phyloP scores from a whole-genome alignment of 2,888 invertebrate species.

The Augiades crinisus region DNA sequence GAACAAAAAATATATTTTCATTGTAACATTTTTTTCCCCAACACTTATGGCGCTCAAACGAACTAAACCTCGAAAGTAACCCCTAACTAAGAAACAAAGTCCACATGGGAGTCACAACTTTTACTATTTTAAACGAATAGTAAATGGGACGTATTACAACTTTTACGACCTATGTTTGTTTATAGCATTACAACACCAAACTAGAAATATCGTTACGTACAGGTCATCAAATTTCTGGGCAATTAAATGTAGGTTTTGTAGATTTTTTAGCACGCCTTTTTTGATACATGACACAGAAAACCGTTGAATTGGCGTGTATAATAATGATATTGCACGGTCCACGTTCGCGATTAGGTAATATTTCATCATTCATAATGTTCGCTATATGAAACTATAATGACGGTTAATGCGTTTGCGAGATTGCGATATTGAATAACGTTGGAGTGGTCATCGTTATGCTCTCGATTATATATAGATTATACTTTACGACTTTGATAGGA shows the following conservation, averaged over 20 bases:
- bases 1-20: no score
- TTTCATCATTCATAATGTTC: conserved; percentile 6
- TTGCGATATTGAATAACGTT: neutral
- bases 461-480: neutral
- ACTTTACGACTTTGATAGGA: neutral
- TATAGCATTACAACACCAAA: neutral
- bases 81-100: no score
- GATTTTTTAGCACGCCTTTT: neutral
- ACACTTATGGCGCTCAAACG: no score
- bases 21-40: no score
- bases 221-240: neutral
- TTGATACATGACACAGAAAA: conserved; percentile 16
- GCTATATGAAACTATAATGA: conserved; percentile 3
- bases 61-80: no score
- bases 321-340: conserved; percentile 17
- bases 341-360: conserved; percentile 12
- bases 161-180: no score
- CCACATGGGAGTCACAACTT: no score
- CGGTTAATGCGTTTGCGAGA: conserved; percentile 2
- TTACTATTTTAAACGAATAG: no score
- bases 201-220: neutral
- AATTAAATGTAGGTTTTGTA: neutral
- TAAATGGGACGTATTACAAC: no score
- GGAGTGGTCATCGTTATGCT: neutral
- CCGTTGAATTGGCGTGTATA: conserved; percentile 11